These are phyloP conservation scores for Parascotia fuliginaria DNA, from an alignment of 2,888 invertebrate species.

Conservation along the genomic window DNA sequence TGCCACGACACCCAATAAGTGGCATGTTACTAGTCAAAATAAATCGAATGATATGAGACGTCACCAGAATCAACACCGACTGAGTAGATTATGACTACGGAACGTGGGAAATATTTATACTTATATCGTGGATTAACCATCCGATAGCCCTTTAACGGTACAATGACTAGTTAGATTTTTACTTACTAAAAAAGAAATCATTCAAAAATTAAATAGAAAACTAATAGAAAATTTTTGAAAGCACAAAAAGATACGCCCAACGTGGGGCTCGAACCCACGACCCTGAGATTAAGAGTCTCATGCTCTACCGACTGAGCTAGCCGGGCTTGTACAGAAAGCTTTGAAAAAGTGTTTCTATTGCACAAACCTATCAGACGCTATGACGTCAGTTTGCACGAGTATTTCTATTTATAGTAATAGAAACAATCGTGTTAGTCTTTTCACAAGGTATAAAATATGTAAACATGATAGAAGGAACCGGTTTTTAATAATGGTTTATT, in stretches of 20 bases:
- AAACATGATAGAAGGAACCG: conserved; percentile 7
- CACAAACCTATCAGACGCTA: background rate
- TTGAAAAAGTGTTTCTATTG: conserved; percentile 37
- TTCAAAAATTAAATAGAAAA: background rate
- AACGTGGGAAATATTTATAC: conserved; percentile 74
- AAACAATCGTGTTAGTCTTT: background rate
- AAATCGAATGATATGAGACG: conserved; percentile 54
- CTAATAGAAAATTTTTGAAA: background rate
- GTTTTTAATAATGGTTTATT: background rate
- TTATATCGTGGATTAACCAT: conserved; percentile 54
- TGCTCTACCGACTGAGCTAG: conserved; percentile 87
- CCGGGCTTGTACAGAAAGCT: conserved; percentile 56
- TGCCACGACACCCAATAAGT: conserved; percentile 58
- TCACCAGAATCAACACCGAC: conserved; percentile 46
- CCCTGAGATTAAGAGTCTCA: conserved; percentile 89
- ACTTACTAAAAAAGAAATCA: background rate
- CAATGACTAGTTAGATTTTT: too few relatives aligned
- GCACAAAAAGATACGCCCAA: conserved; percentile 76
- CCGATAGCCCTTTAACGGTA: conserved; percentile 72
- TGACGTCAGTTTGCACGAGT: conserved; percentile 22
- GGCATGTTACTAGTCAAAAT: conserved; percentile 52
- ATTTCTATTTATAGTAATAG: conserved; percentile 18
- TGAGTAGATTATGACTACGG: conserved; percentile 53
- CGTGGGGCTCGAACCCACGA: conserved; percentile 88
- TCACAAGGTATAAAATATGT: conserved; percentile 4